phyloP scores from a whole-genome alignment of 2,888 invertebrate genomes.

The Habrosyne pyritoides region DNA sequence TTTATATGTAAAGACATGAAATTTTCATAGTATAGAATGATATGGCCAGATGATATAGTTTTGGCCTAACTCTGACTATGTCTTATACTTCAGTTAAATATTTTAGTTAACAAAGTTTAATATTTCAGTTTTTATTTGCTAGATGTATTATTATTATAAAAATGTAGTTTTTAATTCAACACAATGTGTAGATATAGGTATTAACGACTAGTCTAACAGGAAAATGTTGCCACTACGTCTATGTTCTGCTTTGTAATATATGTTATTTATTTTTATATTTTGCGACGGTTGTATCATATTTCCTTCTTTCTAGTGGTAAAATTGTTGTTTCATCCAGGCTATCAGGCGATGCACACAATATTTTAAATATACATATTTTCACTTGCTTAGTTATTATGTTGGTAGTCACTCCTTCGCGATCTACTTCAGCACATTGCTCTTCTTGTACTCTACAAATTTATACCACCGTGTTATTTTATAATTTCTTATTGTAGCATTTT shows the following conservation, averaged over 20 bases:
- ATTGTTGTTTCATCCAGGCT: constrained; percentile 61
- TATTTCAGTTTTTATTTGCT: constrained; percentile 50
- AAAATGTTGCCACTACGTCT: constrained; percentile 80
- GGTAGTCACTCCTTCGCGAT: not conserved
- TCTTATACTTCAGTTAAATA: constrained; percentile 10
- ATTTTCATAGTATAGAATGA: constrained; percentile 37
- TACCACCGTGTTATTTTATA: constrained; percentile 53
- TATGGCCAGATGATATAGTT: constrained; percentile 14
- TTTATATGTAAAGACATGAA: constrained; percentile 14
- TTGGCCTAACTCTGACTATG: constrained; percentile 30
- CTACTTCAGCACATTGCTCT: constrained; percentile 10
- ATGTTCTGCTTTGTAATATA: constrained; percentile 81
- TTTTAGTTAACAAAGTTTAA: constrained; percentile 38
- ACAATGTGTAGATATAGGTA: constrained; percentile 72
- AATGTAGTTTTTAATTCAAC: constrained; percentile 53
- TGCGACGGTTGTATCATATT: constrained; percentile 68
- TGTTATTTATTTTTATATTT: constrained; percentile 79
- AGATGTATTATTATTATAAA: constrained; percentile 51
- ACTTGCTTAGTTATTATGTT: constrained; percentile 4
- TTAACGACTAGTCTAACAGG: constrained; percentile 79
- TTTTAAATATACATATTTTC: not conserved
- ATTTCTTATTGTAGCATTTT: constrained; percentile 38
- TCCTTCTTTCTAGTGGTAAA: constrained; percentile 59
- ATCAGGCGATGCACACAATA: constrained; percentile 53
- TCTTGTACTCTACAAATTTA: constrained; percentile 40